phyloP scores from a whole-genome alignment of 2,797 vertebrate genomes.

The Anomalospiza imberbis region DNA sequence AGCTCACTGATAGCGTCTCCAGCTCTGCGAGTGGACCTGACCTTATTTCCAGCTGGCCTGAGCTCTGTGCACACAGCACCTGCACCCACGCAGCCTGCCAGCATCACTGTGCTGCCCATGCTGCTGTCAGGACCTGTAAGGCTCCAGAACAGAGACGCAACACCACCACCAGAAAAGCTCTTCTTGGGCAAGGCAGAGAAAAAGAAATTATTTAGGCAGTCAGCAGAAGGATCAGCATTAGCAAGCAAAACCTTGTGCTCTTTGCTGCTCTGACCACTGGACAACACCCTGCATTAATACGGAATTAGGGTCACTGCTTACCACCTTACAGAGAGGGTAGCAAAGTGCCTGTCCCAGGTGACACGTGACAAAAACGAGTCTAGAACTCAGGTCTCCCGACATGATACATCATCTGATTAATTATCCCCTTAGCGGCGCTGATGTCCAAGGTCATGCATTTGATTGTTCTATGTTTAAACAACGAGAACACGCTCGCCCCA shows the following conservation, averaged over 20 bases:
- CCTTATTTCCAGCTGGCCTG: not conserved
- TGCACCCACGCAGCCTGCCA: not conserved
- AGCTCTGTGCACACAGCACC: not conserved
- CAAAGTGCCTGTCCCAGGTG: not conserved
- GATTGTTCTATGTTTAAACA: not conserved
- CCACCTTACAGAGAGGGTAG: not conserved
- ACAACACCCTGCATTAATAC: not conserved
- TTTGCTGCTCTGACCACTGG: not conserved
- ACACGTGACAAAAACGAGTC: not conserved
- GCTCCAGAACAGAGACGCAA: not conserved
- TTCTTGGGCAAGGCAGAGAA: not conserved
- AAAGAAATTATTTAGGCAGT: not conserved
- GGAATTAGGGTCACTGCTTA: not conserved
- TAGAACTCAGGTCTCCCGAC: not conserved
- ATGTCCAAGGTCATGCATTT: conserved; percentile 38
- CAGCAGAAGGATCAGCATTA: not conserved
- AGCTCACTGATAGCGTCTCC: not conserved
- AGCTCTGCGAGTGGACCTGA: fast-evolving
- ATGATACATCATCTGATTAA: not conserved
- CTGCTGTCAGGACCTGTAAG: fast-evolving
- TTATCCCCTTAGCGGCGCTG: not conserved
- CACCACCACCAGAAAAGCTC: not conserved
- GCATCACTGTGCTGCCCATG: not conserved
- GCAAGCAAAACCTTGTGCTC: not conserved
- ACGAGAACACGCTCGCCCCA: not conserved